phyloP scores from a whole-genome alignment of 2,797 vertebrate species.

The Brachyalestes nurse region DNA sequence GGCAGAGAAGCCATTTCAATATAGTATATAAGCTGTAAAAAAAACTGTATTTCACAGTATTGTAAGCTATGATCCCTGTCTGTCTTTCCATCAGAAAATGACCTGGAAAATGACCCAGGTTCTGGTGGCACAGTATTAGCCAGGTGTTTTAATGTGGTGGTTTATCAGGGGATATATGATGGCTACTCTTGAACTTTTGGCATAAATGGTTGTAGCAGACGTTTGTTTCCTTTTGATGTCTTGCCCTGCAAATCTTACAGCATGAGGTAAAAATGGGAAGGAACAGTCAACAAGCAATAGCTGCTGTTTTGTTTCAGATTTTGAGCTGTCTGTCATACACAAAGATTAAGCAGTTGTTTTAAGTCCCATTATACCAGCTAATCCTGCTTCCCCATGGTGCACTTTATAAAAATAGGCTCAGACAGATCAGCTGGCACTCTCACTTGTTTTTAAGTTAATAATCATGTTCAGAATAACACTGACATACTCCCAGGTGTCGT shows the following conservation, averaged over 20 bases:
- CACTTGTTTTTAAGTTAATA: background rate
- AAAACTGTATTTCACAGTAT: too few species aligned
- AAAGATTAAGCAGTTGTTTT: conserved; percentile 20
- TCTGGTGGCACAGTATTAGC: too few species aligned
- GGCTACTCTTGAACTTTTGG: too few species aligned
- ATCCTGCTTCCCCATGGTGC: background rate
- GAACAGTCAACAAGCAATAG: background rate
- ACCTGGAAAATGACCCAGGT: too few species aligned
- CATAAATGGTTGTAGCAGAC: too few species aligned
- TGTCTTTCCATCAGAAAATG: too few species aligned
- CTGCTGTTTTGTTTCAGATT: background rate
- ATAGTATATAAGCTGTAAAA: too few species aligned
- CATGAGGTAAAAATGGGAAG: too few species aligned
- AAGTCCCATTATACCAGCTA: background rate
- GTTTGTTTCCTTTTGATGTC: background rate
- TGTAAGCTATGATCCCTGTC: too few species aligned
- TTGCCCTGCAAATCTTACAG: background rate
- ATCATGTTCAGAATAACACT: background rate
- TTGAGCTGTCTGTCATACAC: background rate
- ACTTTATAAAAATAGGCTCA: conserved; percentile 2
- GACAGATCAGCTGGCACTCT: background rate
- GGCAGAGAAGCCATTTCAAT: too few species aligned
- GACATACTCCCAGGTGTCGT: background rate
- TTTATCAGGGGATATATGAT: too few species aligned
- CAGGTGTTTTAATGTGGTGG: too few species aligned